A percentile compares a stretch with the other conserved stretches of the same genome.
These are phyloP conservation scores for Scaptomyza parva DNA, from an alignment of 2,888 invertebrate genomes.

Conservation along the genomic window DNA sequence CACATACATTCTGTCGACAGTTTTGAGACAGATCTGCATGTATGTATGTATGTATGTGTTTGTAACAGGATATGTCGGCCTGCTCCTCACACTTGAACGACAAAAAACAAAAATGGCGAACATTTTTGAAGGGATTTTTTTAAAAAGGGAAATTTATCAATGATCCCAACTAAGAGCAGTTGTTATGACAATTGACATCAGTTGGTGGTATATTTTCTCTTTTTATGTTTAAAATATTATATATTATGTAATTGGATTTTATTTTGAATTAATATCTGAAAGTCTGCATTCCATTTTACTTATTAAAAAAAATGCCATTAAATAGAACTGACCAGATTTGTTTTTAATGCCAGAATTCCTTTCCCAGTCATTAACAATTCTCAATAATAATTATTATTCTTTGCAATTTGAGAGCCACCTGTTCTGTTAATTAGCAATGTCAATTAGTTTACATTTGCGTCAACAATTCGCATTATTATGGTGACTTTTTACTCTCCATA, in stretches of 20 bases:
- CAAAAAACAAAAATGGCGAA: neutral
- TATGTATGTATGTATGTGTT: neutral
- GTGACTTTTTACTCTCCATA: neutral
- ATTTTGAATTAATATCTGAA: no score
- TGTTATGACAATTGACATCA: neutral
- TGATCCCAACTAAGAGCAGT: neutral
- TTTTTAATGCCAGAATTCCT: neutral
- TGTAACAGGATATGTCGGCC: slow-evolving; percentile 31
- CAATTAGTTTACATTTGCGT: slow-evolving; percentile 25
- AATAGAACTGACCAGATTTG: neutral
- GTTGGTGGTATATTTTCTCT: neutral
- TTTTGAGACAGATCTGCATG: slow-evolving; percentile 20
- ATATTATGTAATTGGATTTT: no score
- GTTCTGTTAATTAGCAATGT: slow-evolving; percentile 18
- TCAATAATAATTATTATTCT: neutral
- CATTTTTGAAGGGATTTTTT: neutral
- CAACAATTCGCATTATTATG: slow-evolving; percentile 19
- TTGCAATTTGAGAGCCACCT: slow-evolving; percentile 17
- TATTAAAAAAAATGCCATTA: neutral
- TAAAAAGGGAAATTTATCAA: neutral
- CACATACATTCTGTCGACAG: slow-evolving; percentile 60
- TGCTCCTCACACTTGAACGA: neutral
- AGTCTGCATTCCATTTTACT: neutral
- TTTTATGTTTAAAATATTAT: no score
- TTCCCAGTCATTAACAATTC: no score